These are phyloP conservation scores for Chelonoidis abingdonii DNA, from an alignment of 2,113 vertebrate species.

Conservation along the genomic window DNA sequence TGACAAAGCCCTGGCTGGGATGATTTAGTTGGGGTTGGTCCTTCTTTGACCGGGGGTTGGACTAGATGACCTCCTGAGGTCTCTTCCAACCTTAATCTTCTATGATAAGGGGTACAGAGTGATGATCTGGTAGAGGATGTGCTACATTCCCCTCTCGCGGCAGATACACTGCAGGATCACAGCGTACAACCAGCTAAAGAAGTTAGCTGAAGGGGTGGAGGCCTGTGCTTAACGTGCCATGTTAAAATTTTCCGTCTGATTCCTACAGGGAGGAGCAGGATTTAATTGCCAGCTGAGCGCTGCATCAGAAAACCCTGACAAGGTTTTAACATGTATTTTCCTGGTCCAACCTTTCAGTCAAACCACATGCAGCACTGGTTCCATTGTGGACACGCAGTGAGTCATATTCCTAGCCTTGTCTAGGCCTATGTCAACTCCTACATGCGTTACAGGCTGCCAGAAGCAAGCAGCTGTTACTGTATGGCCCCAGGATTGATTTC, in stretches of 20 bases:
- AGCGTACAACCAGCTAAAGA: neutral
- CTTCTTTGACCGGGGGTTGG: too few species aligned
- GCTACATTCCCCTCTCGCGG: rapidly evolving
- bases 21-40: too few species aligned
- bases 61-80: too few species aligned
- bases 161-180: neutral
- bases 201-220: neutral
- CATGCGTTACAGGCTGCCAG: neutral
- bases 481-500: neutral
- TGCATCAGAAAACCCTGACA: neutral
- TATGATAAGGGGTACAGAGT: neutral
- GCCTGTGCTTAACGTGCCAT: neutral
- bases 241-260: neutral
- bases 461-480: neutral
- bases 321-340: neutral
- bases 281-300: neutral
- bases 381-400: neutral
- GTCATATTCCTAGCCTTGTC: neutral
- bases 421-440: neutral
- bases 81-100: too few species aligned
- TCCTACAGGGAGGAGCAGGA: neutral
- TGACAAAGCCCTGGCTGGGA: too few species aligned
- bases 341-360: neutral
- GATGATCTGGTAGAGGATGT: neutral
- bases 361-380: neutral